Percentiles rank a stretch among this genome's conserved stretches.
Conservation (phyloP, 2,888 invertebrate species). For the Leptopilina myrica region DNA sequence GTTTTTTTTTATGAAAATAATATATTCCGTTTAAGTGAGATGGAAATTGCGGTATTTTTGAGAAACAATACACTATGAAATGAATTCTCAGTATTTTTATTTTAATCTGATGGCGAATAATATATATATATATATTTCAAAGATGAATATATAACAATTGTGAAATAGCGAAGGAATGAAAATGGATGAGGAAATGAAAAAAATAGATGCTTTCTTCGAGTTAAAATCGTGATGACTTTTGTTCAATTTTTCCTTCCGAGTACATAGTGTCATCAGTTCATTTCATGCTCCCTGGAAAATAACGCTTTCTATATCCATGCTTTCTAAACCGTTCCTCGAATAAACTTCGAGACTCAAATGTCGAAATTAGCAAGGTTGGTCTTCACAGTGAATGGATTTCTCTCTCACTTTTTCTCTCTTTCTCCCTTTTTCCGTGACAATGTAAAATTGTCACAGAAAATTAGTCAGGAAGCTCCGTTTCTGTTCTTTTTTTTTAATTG, state of each 20-base stretch:
- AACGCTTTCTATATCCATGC: conserved; percentile 26
- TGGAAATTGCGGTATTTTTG: too few species aligned
- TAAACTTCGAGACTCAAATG: conserved; percentile 14
- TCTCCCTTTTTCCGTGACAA: neutral
- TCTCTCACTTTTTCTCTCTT: neutral
- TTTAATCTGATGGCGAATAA: conserved; percentile 1
- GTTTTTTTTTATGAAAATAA: too few species aligned
- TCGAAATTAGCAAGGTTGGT: conserved; percentile 27
- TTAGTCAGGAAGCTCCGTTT: conserved; percentile 1
- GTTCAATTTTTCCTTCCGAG: conserved; percentile 8
- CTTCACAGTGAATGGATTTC: conserved; percentile 12
- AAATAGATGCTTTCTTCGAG: neutral
- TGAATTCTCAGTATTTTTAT: neutral
- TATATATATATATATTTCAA: neutral
- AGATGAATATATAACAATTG: neutral
- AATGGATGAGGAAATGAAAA: neutral
- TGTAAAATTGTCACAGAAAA: conserved; percentile 7
- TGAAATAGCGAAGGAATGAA: neutral
- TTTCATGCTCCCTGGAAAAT: conserved; percentile 12
- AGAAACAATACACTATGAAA: neutral
- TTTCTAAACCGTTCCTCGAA: conserved; percentile 22
- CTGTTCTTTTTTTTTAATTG: neutral
- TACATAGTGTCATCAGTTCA: conserved; percentile 18
- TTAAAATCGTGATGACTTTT: conserved; percentile 24
- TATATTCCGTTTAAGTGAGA: too few species aligned